Evolutionary conservation across 2,797 vertebrate genomes (phyloP).

Genomic region (Lagocephalus sceleratus): DNA sequence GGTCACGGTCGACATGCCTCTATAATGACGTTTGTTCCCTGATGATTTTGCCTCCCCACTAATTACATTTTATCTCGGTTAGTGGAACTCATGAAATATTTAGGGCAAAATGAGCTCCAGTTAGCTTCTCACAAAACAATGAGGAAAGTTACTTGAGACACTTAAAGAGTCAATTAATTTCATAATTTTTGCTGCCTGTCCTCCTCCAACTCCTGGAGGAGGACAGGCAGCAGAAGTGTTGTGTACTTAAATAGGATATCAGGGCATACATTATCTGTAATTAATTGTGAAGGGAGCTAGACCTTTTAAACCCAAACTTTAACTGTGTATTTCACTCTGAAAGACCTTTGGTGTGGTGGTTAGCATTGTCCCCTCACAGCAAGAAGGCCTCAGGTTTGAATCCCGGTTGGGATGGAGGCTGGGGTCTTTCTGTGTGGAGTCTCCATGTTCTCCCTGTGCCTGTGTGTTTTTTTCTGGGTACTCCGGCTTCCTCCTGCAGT

Average conservation of each 20-base stretch:
- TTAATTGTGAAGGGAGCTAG: constrained; percentile 6
- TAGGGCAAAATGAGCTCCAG: constrained; percentile 24
- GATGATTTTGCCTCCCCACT: constrained; percentile 40
- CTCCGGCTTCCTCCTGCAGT: no score
- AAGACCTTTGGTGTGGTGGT: no score
- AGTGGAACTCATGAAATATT: constrained; percentile 41
- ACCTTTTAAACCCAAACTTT: not conserved
- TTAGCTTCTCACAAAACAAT: constrained; percentile 17
- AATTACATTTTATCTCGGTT: constrained; percentile 59
- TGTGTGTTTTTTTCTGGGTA: no score
- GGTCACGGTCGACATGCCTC: constrained; percentile 50
- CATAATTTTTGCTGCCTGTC: constrained; percentile 1
- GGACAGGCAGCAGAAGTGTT: no score
- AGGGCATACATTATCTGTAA: constrained; percentile 41
- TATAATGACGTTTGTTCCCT: constrained; percentile 60
- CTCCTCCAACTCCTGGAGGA: no score
- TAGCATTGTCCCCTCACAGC: no score
- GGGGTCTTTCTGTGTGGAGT: no score
- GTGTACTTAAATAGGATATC: constrained; percentile 46
- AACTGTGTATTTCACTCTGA: not conserved
- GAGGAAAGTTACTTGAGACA: not conserved
- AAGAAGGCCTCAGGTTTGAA: no score
- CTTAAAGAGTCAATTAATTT: not conserved
- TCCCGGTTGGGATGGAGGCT: no score
- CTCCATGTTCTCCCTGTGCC: no score